Base-by-base conservation (phyloP, 2,113 vertebrate genomes). In the Vulpes lagopus region DNA sequence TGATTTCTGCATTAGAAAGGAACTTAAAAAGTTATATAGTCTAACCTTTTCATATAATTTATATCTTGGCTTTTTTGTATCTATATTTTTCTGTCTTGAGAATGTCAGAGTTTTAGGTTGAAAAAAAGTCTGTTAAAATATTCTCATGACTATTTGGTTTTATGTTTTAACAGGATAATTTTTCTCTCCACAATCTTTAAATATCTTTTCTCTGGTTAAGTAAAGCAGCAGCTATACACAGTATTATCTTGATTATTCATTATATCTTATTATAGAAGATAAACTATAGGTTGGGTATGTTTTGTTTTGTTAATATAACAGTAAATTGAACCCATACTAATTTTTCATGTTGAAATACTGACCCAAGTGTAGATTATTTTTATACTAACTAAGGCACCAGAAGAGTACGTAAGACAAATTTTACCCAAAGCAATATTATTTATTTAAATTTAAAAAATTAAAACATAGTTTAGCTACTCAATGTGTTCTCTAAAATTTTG, bases 181-280 rank as follows among this genome's bases (percentile, higher is more conserved):
- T 85, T 84, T 53, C 51, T 64, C 17, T 51, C 20, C 7, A 51
- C 15, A 43, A 12, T 91, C 27, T 97, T 95, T 60, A 67, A 23
- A n/a, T 57, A 53, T 60, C 43, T 96, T 88, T 93, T 93, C 22
- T 83, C 55, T 94, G 67, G 57, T 93, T 93, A 76, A 95, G 84
- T 98, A 97, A 97, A 98, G 97, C 96, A 98, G 96, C 91, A 98
- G 98, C 98, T 98, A 98, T 98, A 97, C 97, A 43, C 96, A 96
- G 95, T 98, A 98, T 87, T 96, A 67, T 57, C 84, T 95, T 92
- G 86, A 78, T 97, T 97, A 97, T 97, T 95, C 88, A 96, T 94
- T 97, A 53, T n/a, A 97, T 7, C 57, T 64, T 97, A 3, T 73
- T 92, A 57, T 4, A 86, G 20, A 97, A 9, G 30, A 74, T 57